These are phyloP conservation scores for Dromaius novaehollandiae DNA, from an alignment of 2,113 vertebrate genomes.

Conservation along the genomic window DNA sequence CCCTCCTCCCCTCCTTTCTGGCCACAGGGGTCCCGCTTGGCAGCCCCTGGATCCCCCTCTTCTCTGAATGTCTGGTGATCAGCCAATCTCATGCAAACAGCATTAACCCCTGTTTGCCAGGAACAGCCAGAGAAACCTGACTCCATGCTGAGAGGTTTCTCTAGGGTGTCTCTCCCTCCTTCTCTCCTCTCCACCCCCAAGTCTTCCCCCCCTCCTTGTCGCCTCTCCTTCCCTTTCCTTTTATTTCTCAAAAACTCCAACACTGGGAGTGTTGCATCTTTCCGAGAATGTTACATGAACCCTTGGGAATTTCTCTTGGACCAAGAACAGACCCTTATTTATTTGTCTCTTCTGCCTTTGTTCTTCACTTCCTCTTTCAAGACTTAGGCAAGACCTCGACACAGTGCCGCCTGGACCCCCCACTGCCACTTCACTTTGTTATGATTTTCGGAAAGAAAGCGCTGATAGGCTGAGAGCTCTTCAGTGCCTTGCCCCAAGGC, in stretches of 20 bases:
- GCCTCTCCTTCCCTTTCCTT: neutral
- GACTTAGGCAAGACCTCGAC: slow-evolving; percentile 43
- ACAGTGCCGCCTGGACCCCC: slow-evolving; percentile 23
- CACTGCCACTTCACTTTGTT: slow-evolving; percentile 23
- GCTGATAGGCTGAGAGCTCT: neutral
- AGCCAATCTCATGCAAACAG: slow-evolving; percentile 62
- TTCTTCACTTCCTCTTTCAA: slow-evolving; percentile 69
- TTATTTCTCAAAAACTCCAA: slow-evolving; percentile 29
- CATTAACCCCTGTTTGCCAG: slow-evolving; percentile 27
- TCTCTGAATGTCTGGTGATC: slow-evolving; percentile 53
- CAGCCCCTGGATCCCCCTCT: slow-evolving; percentile 49
- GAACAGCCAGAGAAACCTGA: slow-evolving; percentile 47
- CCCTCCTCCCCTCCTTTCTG: slow-evolving; percentile 53
- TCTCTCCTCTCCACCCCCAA: neutral
- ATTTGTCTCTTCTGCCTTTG: slow-evolving; percentile 67
- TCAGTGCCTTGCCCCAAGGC: slow-evolving; percentile 5
- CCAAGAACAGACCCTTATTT: slow-evolving; percentile 62
- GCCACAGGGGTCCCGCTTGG: slow-evolving; percentile 68
- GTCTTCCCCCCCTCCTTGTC: neutral
- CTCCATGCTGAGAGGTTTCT: slow-evolving; percentile 36
- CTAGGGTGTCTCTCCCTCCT: neutral
- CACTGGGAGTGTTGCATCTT: neutral
- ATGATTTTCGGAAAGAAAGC: slow-evolving; percentile 35
- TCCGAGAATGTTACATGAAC: neutral
- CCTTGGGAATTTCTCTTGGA: slow-evolving; percentile 56